These are phyloP conservation scores for Zaprionus davidi DNA, from an alignment of 1,140 invertebrate species.

Conservation along the genomic window DNA sequence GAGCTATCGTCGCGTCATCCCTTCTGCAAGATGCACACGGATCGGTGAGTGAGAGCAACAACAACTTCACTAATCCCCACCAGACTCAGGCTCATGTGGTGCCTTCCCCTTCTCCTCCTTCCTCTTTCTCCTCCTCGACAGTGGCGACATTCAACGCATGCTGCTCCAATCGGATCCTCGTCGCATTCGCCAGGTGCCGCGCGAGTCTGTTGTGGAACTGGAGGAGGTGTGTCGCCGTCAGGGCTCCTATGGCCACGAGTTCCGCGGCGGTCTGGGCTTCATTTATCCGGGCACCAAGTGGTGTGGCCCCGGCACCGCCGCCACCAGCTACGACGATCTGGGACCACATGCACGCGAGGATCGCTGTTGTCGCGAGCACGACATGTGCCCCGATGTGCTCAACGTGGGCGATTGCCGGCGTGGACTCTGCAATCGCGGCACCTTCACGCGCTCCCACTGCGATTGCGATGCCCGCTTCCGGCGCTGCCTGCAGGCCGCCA, in stretches of 20 bases:
- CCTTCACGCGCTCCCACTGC: conserved; percentile 89
- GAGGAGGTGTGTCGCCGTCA: conserved; percentile 86
- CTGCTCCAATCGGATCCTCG: conserved; percentile 86
- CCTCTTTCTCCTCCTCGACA: conserved; percentile 36
- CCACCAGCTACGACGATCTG: conserved; percentile 87
- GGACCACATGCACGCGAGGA: conserved; percentile 88
- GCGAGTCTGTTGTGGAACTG: conserved; percentile 86
- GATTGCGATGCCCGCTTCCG: conserved; percentile 89
- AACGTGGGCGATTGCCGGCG: conserved; percentile 87
- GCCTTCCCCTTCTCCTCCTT: not conserved
- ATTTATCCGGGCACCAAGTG: conserved; percentile 89
- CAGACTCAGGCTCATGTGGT: not conserved
- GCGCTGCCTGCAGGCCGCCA: conserved; percentile 88
- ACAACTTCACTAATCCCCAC: not conserved
- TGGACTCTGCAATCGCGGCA: conserved; percentile 89
- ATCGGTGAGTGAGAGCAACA: conserved; percentile 82
- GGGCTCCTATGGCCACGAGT: conserved; percentile 76
- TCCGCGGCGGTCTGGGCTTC: conserved; percentile 84
- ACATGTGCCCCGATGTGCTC: conserved; percentile 88
- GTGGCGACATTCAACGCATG: conserved; percentile 87
- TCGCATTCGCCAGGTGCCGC: conserved; percentile 87
- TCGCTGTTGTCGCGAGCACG: conserved; percentile 91
- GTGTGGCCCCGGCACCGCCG: conserved; percentile 89
- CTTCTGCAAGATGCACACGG: conserved; percentile 87
- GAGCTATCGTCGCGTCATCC: conserved; percentile 86